Evolutionary conservation across 1,140 invertebrate genomes (phyloP).

Genomic region (Papilio xuthus): DNA sequence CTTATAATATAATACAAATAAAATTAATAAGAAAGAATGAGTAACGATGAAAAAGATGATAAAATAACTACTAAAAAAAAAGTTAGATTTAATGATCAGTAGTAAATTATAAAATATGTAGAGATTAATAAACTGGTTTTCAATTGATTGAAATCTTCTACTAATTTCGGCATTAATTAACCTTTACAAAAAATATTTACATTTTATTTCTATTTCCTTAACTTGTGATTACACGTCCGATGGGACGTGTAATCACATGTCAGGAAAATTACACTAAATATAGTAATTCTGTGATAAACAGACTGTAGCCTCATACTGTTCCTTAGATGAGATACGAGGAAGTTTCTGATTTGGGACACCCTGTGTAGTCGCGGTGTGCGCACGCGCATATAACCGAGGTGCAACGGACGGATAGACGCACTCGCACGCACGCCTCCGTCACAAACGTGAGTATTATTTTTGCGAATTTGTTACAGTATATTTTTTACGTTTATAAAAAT

Average conservation of each 20-base stretch:
- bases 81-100: too few relatives aligned
- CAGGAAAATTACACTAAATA: background rate
- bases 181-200: background rate
- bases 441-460: conserved; percentile 63
- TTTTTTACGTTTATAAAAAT: conserved; percentile 3
- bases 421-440: conserved; percentile 59
- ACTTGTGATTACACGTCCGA: background rate
- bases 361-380: conserved; percentile 55
- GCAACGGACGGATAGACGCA: conserved; percentile 52
- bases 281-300: conserved; percentile 6
- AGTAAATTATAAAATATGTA: background rate
- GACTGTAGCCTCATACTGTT: background rate
- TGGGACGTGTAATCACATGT: background rate
- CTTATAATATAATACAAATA: too few relatives aligned
- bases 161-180: conserved; percentile 17
- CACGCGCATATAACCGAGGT: conserved; percentile 66
- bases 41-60: too few relatives aligned
- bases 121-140: background rate
- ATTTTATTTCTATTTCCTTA: background rate
- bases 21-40: too few relatives aligned
- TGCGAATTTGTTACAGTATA: conserved; percentile 18
- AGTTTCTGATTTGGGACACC: conserved; percentile 50
- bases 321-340: conserved; percentile 18
- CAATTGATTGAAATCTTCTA: background rate
- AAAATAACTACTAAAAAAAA: too few relatives aligned